Percentiles rank a stretch among this genome's conserved stretches.
These are phyloP conservation scores for Yponomeuta sedellus DNA, from an alignment of 2,888 invertebrate genomes.

Conservation along the genomic window DNA sequence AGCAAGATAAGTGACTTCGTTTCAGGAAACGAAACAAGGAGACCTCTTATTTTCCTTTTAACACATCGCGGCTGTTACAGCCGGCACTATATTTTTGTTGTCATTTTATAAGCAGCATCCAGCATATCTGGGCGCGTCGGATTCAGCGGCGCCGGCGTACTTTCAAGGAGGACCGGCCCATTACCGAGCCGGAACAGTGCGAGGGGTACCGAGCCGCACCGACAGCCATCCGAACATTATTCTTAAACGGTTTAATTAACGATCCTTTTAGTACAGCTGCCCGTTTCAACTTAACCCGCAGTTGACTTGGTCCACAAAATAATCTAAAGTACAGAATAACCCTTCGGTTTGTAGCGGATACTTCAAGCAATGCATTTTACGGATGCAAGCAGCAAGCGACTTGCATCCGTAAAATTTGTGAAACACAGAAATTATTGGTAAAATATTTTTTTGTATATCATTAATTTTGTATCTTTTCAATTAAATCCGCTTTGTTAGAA, in stretches of 20 bases:
- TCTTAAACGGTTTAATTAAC: slow-evolving; percentile 15
- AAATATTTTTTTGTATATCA: too few relatives aligned
- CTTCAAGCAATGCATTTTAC: too few relatives aligned
- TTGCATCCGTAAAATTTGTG: too few relatives aligned
- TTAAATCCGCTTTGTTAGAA: too few relatives aligned
- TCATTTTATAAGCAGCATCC: neutral
- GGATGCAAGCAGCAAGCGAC: too few relatives aligned
- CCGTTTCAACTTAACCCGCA: slow-evolving; percentile 10
- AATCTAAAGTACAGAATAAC: neutral
- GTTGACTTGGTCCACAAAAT: neutral
- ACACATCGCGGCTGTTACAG: neutral
- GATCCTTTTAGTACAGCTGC: slow-evolving; percentile 12
- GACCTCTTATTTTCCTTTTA: neutral
- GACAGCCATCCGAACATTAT: slow-evolving; percentile 15
- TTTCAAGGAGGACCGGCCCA: slow-evolving; percentile 70
- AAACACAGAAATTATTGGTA: too few relatives aligned
- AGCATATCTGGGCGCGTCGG: slow-evolving; percentile 37
- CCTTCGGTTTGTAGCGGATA: neutral
- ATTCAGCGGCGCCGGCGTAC: slow-evolving; percentile 40
- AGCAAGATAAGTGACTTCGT: too few relatives aligned
- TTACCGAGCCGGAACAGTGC: slow-evolving; percentile 66
- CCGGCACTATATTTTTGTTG: slow-evolving; percentile 1
- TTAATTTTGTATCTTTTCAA: too few relatives aligned
- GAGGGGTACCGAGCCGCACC: slow-evolving; percentile 17
- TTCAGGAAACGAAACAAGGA: neutral